phyloP scores from a whole-genome alignment of 1,140 invertebrate genomes.

The Bombus ignitus region DNA sequence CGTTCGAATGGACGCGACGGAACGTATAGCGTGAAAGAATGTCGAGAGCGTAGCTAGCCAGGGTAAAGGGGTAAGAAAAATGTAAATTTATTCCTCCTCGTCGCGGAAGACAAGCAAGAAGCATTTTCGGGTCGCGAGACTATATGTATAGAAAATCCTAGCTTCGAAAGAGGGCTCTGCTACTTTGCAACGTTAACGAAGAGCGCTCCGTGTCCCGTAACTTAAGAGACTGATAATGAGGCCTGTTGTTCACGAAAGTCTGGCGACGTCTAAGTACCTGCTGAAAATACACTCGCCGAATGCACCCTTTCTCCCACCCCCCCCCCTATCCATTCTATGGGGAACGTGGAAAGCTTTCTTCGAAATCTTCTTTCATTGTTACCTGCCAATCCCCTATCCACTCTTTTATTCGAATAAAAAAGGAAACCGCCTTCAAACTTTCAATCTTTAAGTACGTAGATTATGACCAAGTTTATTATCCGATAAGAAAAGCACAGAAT shows the following conservation, averaged over 20 bases:
- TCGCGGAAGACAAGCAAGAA: neutral
- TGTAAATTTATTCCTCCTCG: constrained; percentile 29
- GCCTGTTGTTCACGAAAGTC: constrained; percentile 22
- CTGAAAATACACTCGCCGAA: constrained; percentile 4
- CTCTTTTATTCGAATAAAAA: constrained; percentile 4
- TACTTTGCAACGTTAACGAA: constrained; percentile 27
- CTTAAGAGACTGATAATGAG: constrained; percentile 39
- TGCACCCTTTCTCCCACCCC: neutral
- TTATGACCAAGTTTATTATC: too few relatives aligned
- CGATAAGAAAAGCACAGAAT: too few relatives aligned
- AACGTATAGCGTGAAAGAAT: neutral
- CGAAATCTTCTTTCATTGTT: neutral
- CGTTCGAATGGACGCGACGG: neutral
- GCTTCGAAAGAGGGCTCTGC: neutral
- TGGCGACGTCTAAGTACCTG: neutral
- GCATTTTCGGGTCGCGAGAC: neutral
- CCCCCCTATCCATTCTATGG: neutral
- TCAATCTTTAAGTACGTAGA: neutral
- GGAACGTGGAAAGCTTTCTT: neutral
- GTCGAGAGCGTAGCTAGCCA: neutral
- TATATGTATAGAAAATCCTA: neutral
- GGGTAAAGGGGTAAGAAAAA: neutral
- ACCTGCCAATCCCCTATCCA: neutral
- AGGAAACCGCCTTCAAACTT: neutral
- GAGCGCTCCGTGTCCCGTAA: neutral